These are phyloP conservation scores for Rhinella marina DNA, from an alignment of 2,797 vertebrate species.

Conservation along the genomic window DNA sequence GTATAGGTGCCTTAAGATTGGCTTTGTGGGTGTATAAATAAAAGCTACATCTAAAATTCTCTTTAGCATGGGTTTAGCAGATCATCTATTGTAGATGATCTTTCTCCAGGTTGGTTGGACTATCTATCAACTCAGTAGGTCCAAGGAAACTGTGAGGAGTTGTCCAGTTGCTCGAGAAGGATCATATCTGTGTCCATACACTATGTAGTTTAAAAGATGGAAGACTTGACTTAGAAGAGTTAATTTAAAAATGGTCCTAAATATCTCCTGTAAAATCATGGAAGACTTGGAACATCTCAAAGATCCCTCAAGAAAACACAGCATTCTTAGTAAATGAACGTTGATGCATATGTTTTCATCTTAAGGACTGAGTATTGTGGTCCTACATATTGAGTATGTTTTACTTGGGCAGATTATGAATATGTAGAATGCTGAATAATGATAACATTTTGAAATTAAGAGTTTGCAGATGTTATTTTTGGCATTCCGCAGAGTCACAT, in stretches of 20 bases:
- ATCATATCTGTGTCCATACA: background rate
- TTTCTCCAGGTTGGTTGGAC: background rate
- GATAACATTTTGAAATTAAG: slow-evolving; percentile 45
- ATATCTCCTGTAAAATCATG: background rate
- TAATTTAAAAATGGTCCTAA: background rate
- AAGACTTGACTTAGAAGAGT: background rate
- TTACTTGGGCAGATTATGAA: slow-evolving; percentile 14
- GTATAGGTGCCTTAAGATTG: no score
- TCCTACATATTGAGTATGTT: slow-evolving; percentile 8
- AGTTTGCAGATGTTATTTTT: slow-evolving; percentile 52
- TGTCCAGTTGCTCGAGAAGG: background rate
- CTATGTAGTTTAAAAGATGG: background rate
- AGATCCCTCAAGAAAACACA: background rate
- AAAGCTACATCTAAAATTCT: no score
- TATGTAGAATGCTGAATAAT: slow-evolving; percentile 42
- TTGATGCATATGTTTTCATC: background rate
- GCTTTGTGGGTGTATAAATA: no score
- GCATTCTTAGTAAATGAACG: background rate
- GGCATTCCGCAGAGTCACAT: slow-evolving; percentile 25
- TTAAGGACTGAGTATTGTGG: background rate
- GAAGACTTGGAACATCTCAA: background rate
- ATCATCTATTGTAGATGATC: no score
- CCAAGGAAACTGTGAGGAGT: background rate
- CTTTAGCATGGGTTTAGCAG: no score
- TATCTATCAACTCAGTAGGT: background rate